phyloP scores from a whole-genome alignment of 2,888 invertebrate genomes.

The Ophion slaviceki region DNA sequence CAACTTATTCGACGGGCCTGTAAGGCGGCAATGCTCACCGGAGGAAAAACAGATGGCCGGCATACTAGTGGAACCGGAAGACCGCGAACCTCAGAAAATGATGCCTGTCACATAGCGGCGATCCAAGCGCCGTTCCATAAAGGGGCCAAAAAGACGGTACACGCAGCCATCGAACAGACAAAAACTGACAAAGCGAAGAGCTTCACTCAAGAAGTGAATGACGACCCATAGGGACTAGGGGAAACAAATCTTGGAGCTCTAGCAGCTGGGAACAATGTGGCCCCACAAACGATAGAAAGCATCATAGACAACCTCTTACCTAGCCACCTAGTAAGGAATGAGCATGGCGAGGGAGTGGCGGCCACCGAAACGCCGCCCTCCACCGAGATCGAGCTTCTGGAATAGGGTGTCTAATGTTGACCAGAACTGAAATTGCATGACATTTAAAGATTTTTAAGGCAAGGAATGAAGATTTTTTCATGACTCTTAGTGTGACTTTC shows the following conservation, averaged over 20 bases:
- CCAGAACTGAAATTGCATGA: too few species aligned
- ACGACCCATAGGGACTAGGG: conserved; percentile 68
- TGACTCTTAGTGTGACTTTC: too few species aligned
- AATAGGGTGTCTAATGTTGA: too few species aligned
- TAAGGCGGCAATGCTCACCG: too few species aligned
- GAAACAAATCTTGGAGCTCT: conserved; percentile 59
- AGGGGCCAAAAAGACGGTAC: conserved; percentile 43
- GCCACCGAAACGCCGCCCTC: conserved; percentile 7
- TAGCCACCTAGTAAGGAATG: conserved; percentile 20
- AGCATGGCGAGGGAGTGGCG: neutral
- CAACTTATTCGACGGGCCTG: too few species aligned
- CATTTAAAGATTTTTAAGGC: too few species aligned
- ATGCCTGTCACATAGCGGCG: conserved; percentile 16
- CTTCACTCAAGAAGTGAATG: conserved; percentile 65
- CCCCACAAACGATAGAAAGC: neutral
- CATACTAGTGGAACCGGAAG: conserved; percentile 48
- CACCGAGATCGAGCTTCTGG: conserved; percentile 29
- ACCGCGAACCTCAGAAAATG: conserved; percentile 19
- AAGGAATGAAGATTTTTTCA: too few species aligned
- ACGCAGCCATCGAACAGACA: conserved; percentile 36
- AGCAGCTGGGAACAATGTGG: neutral
- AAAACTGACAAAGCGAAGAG: conserved; percentile 67
- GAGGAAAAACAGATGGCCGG: too few species aligned
- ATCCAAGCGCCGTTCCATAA: neutral
- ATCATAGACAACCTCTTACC: conserved; percentile 54